Evolutionary conservation across 2,888 invertebrate species (phyloP), one percentile per base, ranked within the genome.

Genomic region (Entomobrya proxima): DNA sequence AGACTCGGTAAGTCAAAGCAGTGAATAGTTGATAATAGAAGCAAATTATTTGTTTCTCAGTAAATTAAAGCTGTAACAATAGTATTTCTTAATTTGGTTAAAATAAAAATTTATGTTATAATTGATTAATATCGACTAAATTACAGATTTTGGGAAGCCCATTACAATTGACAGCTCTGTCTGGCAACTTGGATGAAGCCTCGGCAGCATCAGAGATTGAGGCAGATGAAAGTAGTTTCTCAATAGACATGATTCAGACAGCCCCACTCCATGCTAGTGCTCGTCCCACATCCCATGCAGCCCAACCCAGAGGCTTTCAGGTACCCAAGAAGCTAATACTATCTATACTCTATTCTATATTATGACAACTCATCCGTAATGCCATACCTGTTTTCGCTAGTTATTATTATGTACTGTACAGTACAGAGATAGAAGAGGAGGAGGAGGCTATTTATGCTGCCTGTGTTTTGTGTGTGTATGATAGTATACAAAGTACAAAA

Each of bases 221-320:
- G 81, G 85, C 78, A 82, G 82, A 84, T 61, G 85, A 85, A 85
- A 77, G 82, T 86, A 86, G 64, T 86, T 86, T 86, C 74, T 86
- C 85, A 91, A 92, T 92, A 91, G 93, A 94, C 90, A 94, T 94
- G 94, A 94, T 94, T 92, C 94, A 94, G 92, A 94, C 94, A 88
- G 93, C 94, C 88, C 94, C 94, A 90, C 94, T 94, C 90, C 94
- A 94, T 91, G 93, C 90, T 93, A 93, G 90, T 91, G 94, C 88
- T 79, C 88, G 90, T 83, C 90, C 90, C 87, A 88, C 88, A 86
- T 58, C 88, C 58, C 89, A 89, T 85, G 83, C 89, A 76, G 85
- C 88, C 95, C 91, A 94, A 95, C 92, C 94, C 93, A 87, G 90
- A 87, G 88, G 87, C 88, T 94, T 95, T 92, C 95, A 95, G 94